phyloP scores from a whole-genome alignment of 2,888 invertebrate species.

The Yponomeuta plumbellus region DNA sequence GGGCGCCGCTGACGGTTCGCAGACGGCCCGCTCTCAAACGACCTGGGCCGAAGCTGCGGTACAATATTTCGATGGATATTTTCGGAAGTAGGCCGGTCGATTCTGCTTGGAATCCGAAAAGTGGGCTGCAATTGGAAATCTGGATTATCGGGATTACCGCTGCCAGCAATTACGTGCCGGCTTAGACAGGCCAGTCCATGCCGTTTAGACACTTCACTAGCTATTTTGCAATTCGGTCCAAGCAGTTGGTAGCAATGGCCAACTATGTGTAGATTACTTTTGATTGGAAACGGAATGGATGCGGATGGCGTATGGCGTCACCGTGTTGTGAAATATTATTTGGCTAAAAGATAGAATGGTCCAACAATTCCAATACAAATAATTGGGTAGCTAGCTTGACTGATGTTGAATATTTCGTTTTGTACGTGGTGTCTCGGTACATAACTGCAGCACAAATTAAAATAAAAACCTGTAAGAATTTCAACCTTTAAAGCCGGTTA shows the following conservation, averaged over 20 bases:
- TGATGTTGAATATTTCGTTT: too few species aligned
- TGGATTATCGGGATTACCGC: conserved; percentile 18
- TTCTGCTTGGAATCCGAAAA: conserved; percentile 37
- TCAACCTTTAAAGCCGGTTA: too few species aligned
- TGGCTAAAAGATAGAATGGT: background rate
- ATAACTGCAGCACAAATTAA: too few species aligned
- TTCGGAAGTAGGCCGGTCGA: conserved; percentile 42
- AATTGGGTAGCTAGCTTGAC: background rate
- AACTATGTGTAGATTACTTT: background rate
- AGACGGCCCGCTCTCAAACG: conserved; percentile 32
- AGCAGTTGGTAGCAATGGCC: background rate
- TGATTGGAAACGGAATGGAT: background rate
- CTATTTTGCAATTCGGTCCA: background rate
- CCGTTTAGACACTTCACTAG: background rate
- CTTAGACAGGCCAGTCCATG: background rate
- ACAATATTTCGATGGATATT: conserved; percentile 28
- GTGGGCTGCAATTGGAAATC: conserved; percentile 22
- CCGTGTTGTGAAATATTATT: background rate
- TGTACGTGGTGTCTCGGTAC: too few species aligned
- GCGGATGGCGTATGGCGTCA: background rate
- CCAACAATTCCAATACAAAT: background rate
- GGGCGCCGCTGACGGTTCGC: conserved; percentile 32
- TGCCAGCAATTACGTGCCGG: background rate
- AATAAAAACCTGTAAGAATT: too few species aligned
- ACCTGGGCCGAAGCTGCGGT: conserved; percentile 4